Percentiles rank a stretch among this genome's conserved stretches.
Conservation (phyloP, 2,797 vertebrate genomes). For the Molossus molossus region DNA sequence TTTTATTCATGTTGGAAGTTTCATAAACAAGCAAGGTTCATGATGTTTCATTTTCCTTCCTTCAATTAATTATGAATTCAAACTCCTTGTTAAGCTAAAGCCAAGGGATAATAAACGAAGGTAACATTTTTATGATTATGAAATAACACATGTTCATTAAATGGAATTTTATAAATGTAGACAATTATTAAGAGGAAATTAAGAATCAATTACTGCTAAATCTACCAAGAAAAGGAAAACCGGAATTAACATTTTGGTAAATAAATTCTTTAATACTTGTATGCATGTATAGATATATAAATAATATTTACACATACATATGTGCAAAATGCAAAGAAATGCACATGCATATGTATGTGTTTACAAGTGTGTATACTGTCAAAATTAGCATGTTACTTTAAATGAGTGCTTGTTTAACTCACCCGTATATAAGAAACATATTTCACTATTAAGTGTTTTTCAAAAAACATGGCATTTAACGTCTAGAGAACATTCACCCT, state of each 20-base stretch:
- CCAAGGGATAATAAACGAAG: slow-evolving; percentile 49
- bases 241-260: slow-evolving; percentile 40
- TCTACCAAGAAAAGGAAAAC: not conserved
- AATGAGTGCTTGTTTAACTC: not conserved
- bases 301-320: not conserved
- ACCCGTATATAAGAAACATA: not conserved
- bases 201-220: slow-evolving; percentile 38
- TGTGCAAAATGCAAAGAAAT: not conserved
- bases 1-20: slow-evolving; percentile 74
- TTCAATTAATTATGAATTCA: slow-evolving; percentile 75
- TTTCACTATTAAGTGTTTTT: slow-evolving; percentile 45
- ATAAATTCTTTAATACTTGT: not conserved
- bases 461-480: slow-evolving; percentile 40
- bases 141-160: slow-evolving; percentile 69
- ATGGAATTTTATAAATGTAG: slow-evolving; percentile 72
- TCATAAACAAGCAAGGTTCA: slow-evolving; percentile 70
- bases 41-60: slow-evolving; percentile 48
- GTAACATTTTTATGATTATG: slow-evolving; percentile 66
- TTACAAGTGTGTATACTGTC: not conserved
- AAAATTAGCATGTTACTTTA: slow-evolving; percentile 33
- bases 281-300: not conserved
- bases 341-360: not conserved
- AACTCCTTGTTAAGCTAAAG: slow-evolving; percentile 66
- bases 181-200: slow-evolving; percentile 59
- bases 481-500: not conserved